Base-by-base conservation (phyloP, 2,888 invertebrate species). In the Coenonympha glycerion region DNA sequence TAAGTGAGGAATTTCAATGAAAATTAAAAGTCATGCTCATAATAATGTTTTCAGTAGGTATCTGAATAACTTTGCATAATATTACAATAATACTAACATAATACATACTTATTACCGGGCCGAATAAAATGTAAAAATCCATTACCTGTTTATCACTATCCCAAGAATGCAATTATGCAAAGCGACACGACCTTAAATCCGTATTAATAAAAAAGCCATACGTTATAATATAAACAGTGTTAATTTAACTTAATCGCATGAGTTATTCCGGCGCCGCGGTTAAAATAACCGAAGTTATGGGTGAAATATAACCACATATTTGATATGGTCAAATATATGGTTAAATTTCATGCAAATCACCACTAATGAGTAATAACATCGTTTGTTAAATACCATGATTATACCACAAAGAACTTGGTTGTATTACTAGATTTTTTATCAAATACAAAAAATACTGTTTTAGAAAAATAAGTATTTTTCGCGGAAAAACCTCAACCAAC, bases 191-290 rank as follows among this genome's bases (percentile, higher is more conserved):
- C 31, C 13, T 31, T 21, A 42, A 21, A 30, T 21, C 4, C 13
- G 13, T 42, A 21, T 18, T 19, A 30, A 44, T 44, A 49, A 45
- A 47, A 45, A 28, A 36, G 45, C 49, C 47, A 55, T 50, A 53
- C 51, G 55, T 55, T 69, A 69, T 68, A 66, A 69, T 73, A 72
- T 69, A 76, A 71, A 73, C 62, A 72, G 42, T 44, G 56, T 77
- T 76, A 77, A 78, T 76, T 74, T 71, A 65, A 69, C 64, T 66
- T 78, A 79, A 81, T 79, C 79, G 68, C 61, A 40, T 60, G 58
- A 69, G 57, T 58, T 63, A 70, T 70, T 67, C 66, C 61, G 51
- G 42, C 53, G 39, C 59, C 60, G 55, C 52, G 44, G 31, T 41
- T 41, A 34, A 48, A 47, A 56, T 55, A 57, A 55, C 61, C 56